Base-by-base conservation (phyloP, 2,888 invertebrate species). In the Icerya purchasi region DNA sequence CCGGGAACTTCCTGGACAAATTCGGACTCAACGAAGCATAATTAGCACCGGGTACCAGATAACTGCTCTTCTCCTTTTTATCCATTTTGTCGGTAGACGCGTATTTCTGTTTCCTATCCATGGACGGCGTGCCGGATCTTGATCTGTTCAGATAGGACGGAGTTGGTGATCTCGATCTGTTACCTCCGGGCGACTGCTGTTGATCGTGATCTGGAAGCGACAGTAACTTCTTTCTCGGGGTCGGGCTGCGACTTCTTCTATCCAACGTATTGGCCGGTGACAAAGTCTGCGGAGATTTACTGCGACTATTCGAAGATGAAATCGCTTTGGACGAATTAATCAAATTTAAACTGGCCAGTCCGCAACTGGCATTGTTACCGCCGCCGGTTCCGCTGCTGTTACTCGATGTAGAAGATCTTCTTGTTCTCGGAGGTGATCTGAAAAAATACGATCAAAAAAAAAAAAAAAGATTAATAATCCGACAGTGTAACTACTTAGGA, bases 351-450 rank as follows among this genome's bases (percentile, higher is more conserved):
- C 36, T 36, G 49, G 52, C 51, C 36, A 61, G 54, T 53, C 57
- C 24, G 23, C 61, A 58, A 19, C 63, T 20, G 25, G 56, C 53
- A n/a, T n/a, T n/a, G n/a, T n/a, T n/a, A 20, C 58, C 60, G 10
- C 60, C 60, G 57, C 71, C 70, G 25, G 69, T 70, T 59, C 70
- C 71, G 57, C 72, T 73, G 59, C 73, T 72, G 50, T 73, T 72
- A 65, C 74, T 74, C 62, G 74, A 74, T 58, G 74, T 73, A 24
- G 74, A 75, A 64, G 74, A 74, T 54, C 75, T 70, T 60, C 75
- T 72, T 23, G 74, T 74, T 64, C 74, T 70, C 59, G 75, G 75
- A 62, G 75, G 75, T 66, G 76, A 75, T 70, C 75, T 75, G 65
- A 22, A 61, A 57, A 57, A 53, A 61, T 10, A 23, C 14, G n/a